Percentiles rank a stretch among this genome's conserved stretches.
Evolutionary conservation across 2,797 vertebrate species (phyloP).

Genomic region (Paramormyrops hopkinsi): DNA sequence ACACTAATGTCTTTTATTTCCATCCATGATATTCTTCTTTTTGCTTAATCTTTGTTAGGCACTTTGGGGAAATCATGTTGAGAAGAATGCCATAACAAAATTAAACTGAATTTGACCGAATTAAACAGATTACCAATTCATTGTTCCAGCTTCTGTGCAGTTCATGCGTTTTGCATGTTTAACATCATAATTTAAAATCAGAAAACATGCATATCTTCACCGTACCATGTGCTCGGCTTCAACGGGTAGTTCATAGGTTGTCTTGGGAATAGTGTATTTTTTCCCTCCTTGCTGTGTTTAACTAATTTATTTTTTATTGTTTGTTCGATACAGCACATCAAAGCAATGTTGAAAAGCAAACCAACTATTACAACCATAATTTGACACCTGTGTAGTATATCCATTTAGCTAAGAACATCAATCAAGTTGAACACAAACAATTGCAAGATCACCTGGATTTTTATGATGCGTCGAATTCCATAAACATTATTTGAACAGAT

Average conservation of each 20-base stretch:
- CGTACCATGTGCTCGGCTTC: background rate
- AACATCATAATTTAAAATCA: background rate
- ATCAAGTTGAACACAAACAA: background rate
- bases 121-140: background rate
- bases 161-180: background rate
- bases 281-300: background rate
- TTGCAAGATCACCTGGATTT: background rate
- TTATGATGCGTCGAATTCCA: background rate
- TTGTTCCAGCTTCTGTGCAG: background rate
- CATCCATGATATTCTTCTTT: background rate
- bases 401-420: background rate
- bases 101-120: background rate
- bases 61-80: background rate
- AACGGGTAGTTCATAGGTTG: background rate
- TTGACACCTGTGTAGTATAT: background rate
- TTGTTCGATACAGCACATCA: background rate
- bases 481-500: background rate
- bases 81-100: background rate
- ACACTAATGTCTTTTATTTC: background rate
- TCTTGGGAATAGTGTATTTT: background rate
- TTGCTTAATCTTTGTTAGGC: background rate
- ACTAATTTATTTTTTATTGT: background rate
- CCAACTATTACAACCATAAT: background rate
- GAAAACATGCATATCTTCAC: background rate
- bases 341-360: background rate